Base-by-base conservation (phyloP, 2,113 vertebrate species). In the Nothoprocta pentlandii region DNA sequence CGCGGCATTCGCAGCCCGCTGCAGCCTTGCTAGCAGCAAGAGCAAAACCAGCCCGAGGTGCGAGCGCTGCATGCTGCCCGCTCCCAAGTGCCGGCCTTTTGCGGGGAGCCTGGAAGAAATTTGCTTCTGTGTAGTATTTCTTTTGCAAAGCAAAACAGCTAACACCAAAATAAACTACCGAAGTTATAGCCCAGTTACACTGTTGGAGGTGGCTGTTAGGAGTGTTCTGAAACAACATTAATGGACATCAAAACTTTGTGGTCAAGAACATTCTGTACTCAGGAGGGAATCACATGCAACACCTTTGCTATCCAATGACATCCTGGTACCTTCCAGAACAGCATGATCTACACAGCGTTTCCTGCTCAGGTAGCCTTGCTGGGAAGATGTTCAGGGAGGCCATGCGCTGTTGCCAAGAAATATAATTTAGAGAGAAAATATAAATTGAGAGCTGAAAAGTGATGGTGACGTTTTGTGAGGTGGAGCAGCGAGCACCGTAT, bases 71-170 rank as follows among this genome's bases (percentile, higher is more conserved):
- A 97, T 98, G 25, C 13, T 80, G 39, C 84, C 87, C 85, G 12
- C 61, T 89, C 90, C 53, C 56, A 53, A 67, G 32, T 51, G 81
- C 16, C 41, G 82, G 87, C 32, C 17, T 78, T 94, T 44, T 76
- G 54, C 21, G 46, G 16, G 30, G 49, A 89, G 87, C 80, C 95
- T 97, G 89, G 36, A 96, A 96, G 42, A 96, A 94, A 96, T 80
- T 42, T 3, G 62, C 25, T 76, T 66, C 54, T 64, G 6, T 71
- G 23, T 39, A 10, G 69, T 77, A 28, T 54, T 92, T 70, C 80
- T 12, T 95, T 66, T 86, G 42, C 32, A 87, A 70, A 90, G 36
- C 58, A 46, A 81, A 88, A 17, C 19, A 16, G 19, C 81, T 68
- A 83, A 74, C 13, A 80, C 15, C 2, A 26, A 54, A 68, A 41